Conservation (phyloP, 2,113 vertebrate species). For the Apteryx mantelli region DNA sequence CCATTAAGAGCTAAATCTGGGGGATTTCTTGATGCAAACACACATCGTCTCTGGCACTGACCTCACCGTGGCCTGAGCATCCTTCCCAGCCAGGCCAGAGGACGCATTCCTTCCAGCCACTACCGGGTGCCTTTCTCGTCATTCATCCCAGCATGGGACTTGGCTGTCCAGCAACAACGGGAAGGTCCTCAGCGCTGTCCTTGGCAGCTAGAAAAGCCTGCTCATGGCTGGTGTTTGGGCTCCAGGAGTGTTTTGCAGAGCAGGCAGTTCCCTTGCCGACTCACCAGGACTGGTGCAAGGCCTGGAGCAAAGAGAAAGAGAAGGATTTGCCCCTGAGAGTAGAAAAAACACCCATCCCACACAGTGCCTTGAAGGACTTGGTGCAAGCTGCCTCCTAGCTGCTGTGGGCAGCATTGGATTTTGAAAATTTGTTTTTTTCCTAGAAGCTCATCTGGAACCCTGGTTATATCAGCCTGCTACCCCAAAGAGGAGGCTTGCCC, state of each 20-base stretch:
- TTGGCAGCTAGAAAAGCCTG: not conserved
- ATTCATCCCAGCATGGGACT: not conserved
- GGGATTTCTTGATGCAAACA: constrained; percentile 61
- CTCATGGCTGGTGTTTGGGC: fast-evolving
- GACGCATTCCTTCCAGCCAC: not conserved
- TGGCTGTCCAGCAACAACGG: not conserved
- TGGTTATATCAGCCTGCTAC: not conserved
- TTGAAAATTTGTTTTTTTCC: not conserved
- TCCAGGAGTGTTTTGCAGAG: not conserved
- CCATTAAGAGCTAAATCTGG: constrained; percentile 56
- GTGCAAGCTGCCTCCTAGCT: not conserved
- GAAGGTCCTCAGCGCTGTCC: not conserved
- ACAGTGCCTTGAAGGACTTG: not conserved
- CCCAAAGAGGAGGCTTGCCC: not conserved
- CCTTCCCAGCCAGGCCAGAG: not conserved
- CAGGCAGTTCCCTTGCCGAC: not conserved
- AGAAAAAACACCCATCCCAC: not conserved
- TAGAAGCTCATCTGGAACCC: not conserved
- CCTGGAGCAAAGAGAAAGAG: not conserved
- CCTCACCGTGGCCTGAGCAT: not conserved
- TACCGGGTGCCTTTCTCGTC: not conserved
- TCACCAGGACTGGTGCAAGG: not conserved
- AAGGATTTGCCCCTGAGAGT: not conserved
- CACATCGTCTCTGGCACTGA: constrained; percentile 28
- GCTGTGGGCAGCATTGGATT: not conserved